Conservation (phyloP, 2,797 vertebrate species). For the Sebastes kiyomatsui region DNA sequence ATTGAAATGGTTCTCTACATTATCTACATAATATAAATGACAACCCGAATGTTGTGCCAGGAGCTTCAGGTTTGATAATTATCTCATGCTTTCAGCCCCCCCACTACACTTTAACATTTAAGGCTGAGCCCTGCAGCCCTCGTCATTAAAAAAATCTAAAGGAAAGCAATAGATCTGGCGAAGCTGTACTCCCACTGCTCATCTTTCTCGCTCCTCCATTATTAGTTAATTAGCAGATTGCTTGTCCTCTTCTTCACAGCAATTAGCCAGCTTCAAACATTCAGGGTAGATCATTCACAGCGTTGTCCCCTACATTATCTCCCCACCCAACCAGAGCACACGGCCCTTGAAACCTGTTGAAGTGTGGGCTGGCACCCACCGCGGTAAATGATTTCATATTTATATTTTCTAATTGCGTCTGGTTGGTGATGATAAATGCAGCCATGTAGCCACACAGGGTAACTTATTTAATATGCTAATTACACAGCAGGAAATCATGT, state of each 20-base stretch:
- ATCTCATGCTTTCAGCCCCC: slow-evolving; percentile 3
- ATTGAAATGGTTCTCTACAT: neutral
- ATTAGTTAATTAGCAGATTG: slow-evolving; percentile 73
- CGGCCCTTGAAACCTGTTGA: slow-evolving; percentile 55
- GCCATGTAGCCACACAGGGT: slow-evolving; percentile 46
- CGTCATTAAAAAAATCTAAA: slow-evolving; percentile 17
- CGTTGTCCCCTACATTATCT: slow-evolving; percentile 51
- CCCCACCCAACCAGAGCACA: slow-evolving; percentile 13
- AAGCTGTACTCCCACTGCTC: slow-evolving; percentile 41
- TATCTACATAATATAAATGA: slow-evolving; percentile 16
- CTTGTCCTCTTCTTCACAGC: slow-evolving; percentile 66
- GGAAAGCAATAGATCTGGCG: slow-evolving; percentile 28
- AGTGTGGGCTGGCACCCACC: slow-evolving; percentile 42
- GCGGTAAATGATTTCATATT: slow-evolving; percentile 65
- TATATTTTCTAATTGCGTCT: slow-evolving; percentile 73
- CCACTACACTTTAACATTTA: slow-evolving; percentile 15
- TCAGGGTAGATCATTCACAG: slow-evolving; percentile 68
- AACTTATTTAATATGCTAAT: slow-evolving; percentile 81
- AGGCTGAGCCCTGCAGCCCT: slow-evolving; percentile 21
- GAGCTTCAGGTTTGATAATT: slow-evolving; percentile 32
- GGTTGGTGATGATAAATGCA: slow-evolving; percentile 74
- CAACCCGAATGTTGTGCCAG: neutral
- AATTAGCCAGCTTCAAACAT: slow-evolving; percentile 67
- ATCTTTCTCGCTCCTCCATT: slow-evolving; percentile 53
- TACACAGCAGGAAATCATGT: slow-evolving; percentile 54